A percentile compares a stretch with the other conserved stretches of the same genome.
Conservation (phyloP, 2,888 invertebrate species). For the Raillietiella orientalis region DNA sequence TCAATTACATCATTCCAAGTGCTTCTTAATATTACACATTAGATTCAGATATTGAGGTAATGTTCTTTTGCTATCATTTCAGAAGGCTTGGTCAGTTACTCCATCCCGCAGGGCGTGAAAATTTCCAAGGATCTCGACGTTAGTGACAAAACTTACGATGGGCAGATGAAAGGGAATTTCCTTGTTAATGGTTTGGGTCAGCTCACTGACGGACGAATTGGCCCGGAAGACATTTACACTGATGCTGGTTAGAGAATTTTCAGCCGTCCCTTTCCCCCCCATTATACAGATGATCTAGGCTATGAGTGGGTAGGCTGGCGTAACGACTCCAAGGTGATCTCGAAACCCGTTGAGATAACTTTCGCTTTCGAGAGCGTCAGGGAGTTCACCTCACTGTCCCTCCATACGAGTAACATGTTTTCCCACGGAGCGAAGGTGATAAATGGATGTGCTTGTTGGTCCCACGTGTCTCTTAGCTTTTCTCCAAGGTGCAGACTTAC, state of each 20-base stretch:
- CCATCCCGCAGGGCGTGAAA: constrained; percentile 33
- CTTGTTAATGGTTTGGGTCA: constrained; percentile 39
- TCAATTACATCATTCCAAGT: no score
- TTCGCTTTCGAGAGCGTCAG: constrained; percentile 44
- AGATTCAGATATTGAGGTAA: no score
- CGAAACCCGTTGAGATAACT: constrained; percentile 30
- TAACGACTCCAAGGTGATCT: constrained; percentile 25
- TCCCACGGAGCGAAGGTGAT: constrained; percentile 13
- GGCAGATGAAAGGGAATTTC: constrained; percentile 24
- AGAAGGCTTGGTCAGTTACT: constrained; percentile 47
- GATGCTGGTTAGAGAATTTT: no score
- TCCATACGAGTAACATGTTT: constrained; percentile 33
- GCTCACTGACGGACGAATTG: constrained; percentile 37
- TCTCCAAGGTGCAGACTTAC: constrained; percentile 26
- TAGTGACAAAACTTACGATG: constrained; percentile 44
- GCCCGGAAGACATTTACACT: constrained; percentile 22
- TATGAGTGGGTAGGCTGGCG: constrained; percentile 61
- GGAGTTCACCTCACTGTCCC: constrained; percentile 35
- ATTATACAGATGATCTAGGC: no score
- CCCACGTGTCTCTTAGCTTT: no score
- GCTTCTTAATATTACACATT: no score
- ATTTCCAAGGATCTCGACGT: constrained; percentile 34
- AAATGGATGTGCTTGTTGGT: no score
- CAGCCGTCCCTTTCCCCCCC: no score
- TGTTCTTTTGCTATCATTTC: no score